A percentile compares a stretch with the other conserved stretches of the same genome.
phyloP scores from a whole-genome alignment of 2,113 vertebrate species.

The Trachemys scripta region DNA sequence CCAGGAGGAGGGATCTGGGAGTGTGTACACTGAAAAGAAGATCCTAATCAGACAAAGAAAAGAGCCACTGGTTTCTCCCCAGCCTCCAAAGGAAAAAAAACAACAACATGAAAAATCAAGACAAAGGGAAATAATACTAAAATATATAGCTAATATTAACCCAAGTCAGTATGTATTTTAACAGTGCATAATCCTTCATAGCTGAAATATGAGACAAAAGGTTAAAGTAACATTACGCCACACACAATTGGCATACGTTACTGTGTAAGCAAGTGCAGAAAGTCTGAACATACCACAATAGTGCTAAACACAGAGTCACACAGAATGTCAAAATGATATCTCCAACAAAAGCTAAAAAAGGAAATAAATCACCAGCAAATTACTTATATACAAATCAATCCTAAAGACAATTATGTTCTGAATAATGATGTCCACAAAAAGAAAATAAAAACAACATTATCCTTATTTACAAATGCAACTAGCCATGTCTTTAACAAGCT shows the following conservation, averaged over 20 bases:
- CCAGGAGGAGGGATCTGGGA: slow-evolving; percentile 67
- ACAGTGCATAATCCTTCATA: slow-evolving; percentile 81
- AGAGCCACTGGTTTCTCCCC: slow-evolving; percentile 75
- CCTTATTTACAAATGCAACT: slow-evolving; percentile 93
- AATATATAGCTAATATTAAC: slow-evolving; percentile 82
- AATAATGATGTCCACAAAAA: slow-evolving; percentile 83
- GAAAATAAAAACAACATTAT: slow-evolving; percentile 84
- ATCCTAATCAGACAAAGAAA: slow-evolving; percentile 71
- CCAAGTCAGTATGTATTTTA: slow-evolving; percentile 84
- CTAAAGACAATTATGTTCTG: slow-evolving; percentile 87
- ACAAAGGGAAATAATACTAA: slow-evolving; percentile 82
- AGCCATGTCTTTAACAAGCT: slow-evolving; percentile 89
- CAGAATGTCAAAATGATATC: slow-evolving; percentile 81
- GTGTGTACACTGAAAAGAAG: slow-evolving; percentile 45
- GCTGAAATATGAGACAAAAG: slow-evolving; percentile 78
- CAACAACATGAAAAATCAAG: neutral
- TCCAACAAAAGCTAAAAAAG: slow-evolving; percentile 78
- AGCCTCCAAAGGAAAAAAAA: slow-evolving; percentile 70
- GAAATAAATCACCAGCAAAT: slow-evolving; percentile 87
- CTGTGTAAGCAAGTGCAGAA: slow-evolving; percentile 88
- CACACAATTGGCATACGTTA: slow-evolving; percentile 84
- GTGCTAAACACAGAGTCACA: slow-evolving; percentile 86
- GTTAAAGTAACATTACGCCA: slow-evolving; percentile 80
- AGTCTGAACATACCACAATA: slow-evolving; percentile 87
- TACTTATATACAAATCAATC: slow-evolving; percentile 92